A percentile compares a stretch with the other conserved stretches of the same genome.
Conservation (phyloP, 30 jellyfish, hydroid and myxozoan genomes). For the Calvadosia cruxmelitensis region DNA sequence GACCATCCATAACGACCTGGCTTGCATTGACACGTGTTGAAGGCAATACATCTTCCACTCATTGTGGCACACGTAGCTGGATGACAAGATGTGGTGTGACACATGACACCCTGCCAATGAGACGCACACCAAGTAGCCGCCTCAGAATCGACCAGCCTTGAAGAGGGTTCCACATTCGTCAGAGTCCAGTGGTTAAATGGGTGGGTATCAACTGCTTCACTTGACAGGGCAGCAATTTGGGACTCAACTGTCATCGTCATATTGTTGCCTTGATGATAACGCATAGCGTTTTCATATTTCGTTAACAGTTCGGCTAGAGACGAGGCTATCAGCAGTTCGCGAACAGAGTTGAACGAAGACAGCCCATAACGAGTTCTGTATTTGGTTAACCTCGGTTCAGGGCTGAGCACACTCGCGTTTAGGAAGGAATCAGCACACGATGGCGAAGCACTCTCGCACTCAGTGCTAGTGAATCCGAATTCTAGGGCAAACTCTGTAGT, state of each 20-base stretch:
- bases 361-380: not conserved
- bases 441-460: not conserved
- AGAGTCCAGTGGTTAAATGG: too few relatives aligned
- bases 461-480: not conserved
- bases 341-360: not conserved
- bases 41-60: conserved; percentile 56
- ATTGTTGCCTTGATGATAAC: not conserved
- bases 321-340: not conserved
- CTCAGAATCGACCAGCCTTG: not conserved
- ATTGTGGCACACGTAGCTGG: conserved; percentile 24
- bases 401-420: not conserved
- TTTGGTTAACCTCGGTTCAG: not conserved
- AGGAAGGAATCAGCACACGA: not conserved
- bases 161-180: too few relatives aligned
- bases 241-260: not conserved
- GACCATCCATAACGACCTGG: conserved; percentile 41
- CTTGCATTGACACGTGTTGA: conserved; percentile 41
- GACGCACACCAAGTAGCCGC: conserved; percentile 2
- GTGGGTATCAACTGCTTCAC: too few relatives aligned
- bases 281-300: not conserved
- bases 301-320: not conserved
- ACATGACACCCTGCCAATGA: conserved; percentile 67
- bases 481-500: not conserved
- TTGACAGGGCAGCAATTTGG: not conserved
- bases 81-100: conserved; percentile 42